Evolutionary conservation across 2,797 vertebrate species (phyloP), one percentile per base, ranked within the genome.

Genomic region (Nannoperca obscura): DNA sequence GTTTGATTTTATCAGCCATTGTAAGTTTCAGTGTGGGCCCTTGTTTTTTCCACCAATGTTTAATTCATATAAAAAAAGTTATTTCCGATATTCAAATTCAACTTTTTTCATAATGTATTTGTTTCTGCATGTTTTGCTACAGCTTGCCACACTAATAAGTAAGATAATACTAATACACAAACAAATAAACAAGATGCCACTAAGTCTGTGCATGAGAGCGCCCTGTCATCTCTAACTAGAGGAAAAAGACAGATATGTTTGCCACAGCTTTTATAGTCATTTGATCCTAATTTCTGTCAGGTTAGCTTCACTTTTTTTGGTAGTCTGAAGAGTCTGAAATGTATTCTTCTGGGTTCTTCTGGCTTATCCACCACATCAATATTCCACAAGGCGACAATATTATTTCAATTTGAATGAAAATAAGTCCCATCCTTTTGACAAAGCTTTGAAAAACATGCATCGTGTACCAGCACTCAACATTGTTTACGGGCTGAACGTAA

Each of bases 401-500:
- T 94, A 95, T 95, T 96, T 96, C 93, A 96, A 94, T 96, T 95
- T 95, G 88, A 90, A 93, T 95, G 93, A 94, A 96, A 96, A 96
- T 96, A 95, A 94, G 91, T 88, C 92, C 89, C 93, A 91, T 95
- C 94, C 92, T 91, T 92, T 93, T 94, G 94, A 95, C 95, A 95
- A 83, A 94, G 95, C 95, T 96, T 96, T 96, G 95, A 96, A 96
- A 96, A 96, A 95, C 95, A 95, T 92, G 92, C 95, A 93, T 94
- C 72, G 9, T 93, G 93, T 95, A 94, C 85, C 90, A 92, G 90
- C 89, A 94, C 92, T 94, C 92, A 85, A 89, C 94, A 90, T 81
- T 91, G 93, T 93, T 90, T 84, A 91, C 74, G 89, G 88, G 82
- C 80, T 80, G 86, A 78, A 88, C 94, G 90, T 85, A 91, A 93